Percentiles rank a stretch among this genome's conserved stretches.
These are phyloP conservation scores for Drosophila ustulata DNA, from an alignment of 2,888 invertebrate genomes.

Conservation along the genomic window DNA sequence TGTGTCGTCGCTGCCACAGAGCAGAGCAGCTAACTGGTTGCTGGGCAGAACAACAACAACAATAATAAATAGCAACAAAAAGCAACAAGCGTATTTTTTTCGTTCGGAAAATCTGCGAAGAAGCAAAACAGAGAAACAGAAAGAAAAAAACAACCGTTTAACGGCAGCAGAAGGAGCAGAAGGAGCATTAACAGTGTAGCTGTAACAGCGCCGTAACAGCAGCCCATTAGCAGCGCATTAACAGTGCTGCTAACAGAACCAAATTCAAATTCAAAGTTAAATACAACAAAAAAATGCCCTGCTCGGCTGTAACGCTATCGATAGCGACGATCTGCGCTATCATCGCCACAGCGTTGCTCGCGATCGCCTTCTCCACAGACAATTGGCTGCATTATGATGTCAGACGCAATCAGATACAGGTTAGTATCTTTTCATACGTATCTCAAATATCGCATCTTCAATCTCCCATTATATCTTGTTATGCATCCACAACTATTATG, in stretches of 20 bases:
- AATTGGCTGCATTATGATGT: slow-evolving; percentile 98
- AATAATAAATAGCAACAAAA: slow-evolving; percentile 28
- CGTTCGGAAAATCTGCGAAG: slow-evolving; percentile 35
- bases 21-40: slow-evolving; percentile 65
- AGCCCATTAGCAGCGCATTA: not conserved
- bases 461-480: slow-evolving; percentile 14
- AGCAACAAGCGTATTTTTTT: slow-evolving; percentile 44
- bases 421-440: slow-evolving; percentile 83
- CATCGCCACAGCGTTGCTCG: slow-evolving; percentile 95
- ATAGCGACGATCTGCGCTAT: slow-evolving; percentile 98
- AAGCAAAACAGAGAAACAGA: slow-evolving; percentile 23
- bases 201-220: not conserved
- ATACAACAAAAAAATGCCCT: slow-evolving; percentile 89
- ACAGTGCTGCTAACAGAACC: slow-evolving; percentile 33
- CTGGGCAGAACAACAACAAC: slow-evolving; percentile 42
- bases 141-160: slow-evolving; percentile 34
- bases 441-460: slow-evolving; percentile 23
- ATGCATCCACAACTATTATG: slow-evolving; percentile 20
- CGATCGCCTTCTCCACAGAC: slow-evolving; percentile 98
- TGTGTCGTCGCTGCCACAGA: slow-evolving; percentile 61
- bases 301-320: slow-evolving; percentile 97
- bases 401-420: slow-evolving; percentile 94
- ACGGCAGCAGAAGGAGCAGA: slow-evolving; percentile 10
- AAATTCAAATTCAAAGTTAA: slow-evolving; percentile 50
- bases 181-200: slow-evolving; percentile 25